Conservation (phyloP, 1,140 invertebrate genomes). For the Marisa cornuarietis region DNA sequence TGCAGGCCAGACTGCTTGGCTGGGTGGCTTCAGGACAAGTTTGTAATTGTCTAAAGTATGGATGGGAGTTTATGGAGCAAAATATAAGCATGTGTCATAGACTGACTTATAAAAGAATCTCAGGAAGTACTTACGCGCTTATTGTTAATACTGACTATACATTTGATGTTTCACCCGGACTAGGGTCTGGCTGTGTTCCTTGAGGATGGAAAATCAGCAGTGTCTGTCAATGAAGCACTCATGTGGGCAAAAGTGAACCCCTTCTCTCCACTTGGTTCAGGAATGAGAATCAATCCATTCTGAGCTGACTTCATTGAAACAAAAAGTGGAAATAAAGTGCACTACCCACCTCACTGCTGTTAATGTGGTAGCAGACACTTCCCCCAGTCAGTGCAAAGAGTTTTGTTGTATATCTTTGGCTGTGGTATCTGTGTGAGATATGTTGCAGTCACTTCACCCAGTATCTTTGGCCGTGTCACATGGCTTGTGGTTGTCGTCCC, state of each 20-base stretch:
- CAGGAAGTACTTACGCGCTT: background rate
- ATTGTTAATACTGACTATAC: background rate
- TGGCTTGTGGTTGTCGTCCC: no score
- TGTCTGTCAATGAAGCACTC: slow-evolving; percentile 67
- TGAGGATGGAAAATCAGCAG: slow-evolving; percentile 66
- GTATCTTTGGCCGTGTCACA: no score
- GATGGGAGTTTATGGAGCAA: no score
- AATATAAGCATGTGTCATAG: background rate
- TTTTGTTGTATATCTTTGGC: background rate
- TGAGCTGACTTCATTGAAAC: slow-evolving; percentile 35
- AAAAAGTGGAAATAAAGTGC: no score
- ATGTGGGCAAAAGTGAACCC: slow-evolving; percentile 70
- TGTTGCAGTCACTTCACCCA: background rate
- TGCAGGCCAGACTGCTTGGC: no score
- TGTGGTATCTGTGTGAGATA: background rate
- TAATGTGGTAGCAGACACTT: background rate
- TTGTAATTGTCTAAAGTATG: no score
- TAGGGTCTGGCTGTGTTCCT: slow-evolving; percentile 67
- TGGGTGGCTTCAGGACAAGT: no score
- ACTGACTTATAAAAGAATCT: background rate
- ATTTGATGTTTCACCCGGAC: slow-evolving; percentile 22
- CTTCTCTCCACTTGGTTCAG: slow-evolving; percentile 67
- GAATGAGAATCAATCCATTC: slow-evolving; percentile 66
- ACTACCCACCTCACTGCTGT: no score
- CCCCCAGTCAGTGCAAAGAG: background rate